phyloP scores from a whole-genome alignment of 1,140 invertebrate species.

The Chrysomallon squamiferum region DNA sequence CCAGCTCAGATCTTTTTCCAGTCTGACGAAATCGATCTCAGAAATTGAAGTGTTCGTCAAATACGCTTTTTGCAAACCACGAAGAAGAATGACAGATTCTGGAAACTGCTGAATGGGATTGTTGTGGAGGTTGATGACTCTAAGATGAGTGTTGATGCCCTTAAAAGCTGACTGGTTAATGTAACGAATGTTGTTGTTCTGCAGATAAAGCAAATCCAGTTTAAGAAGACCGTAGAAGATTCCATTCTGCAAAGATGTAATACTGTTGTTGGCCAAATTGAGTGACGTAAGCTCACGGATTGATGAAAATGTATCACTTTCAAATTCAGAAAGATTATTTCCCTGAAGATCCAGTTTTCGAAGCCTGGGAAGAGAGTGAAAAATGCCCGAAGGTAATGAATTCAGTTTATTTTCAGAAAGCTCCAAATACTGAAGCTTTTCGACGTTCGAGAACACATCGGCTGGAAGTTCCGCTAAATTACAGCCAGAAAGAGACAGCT shows the following conservation, averaged over 20 bases:
- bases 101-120: constrained; percentile 36
- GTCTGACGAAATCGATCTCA: constrained; percentile 24
- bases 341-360: constrained; percentile 24
- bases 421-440: constrained; percentile 32
- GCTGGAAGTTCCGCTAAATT: constrained; percentile 13
- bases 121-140: constrained; percentile 19
- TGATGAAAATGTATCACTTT: constrained; percentile 16
- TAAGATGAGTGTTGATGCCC: constrained; percentile 13
- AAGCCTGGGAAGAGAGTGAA: constrained; percentile 14
- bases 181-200: constrained; percentile 20
- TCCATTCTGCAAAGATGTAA: constrained; percentile 12
- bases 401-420: constrained; percentile 23
- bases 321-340: constrained; percentile 13
- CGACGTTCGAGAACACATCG: constrained; percentile 23
- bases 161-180: constrained; percentile 22
- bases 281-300: constrained; percentile 16
- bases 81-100: constrained; percentile 28
- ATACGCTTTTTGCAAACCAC: constrained; percentile 22
- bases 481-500: constrained; percentile 27
- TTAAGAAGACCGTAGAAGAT: constrained; percentile 25
- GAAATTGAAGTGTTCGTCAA: constrained; percentile 27
- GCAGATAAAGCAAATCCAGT: constrained; percentile 21
- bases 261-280: constrained; percentile 27
- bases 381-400: constrained; percentile 16
- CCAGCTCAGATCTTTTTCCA: constrained; percentile 9